Evolutionary conservation across 2,888 invertebrate genomes (phyloP).

Genomic region (Sipha maydis): DNA sequence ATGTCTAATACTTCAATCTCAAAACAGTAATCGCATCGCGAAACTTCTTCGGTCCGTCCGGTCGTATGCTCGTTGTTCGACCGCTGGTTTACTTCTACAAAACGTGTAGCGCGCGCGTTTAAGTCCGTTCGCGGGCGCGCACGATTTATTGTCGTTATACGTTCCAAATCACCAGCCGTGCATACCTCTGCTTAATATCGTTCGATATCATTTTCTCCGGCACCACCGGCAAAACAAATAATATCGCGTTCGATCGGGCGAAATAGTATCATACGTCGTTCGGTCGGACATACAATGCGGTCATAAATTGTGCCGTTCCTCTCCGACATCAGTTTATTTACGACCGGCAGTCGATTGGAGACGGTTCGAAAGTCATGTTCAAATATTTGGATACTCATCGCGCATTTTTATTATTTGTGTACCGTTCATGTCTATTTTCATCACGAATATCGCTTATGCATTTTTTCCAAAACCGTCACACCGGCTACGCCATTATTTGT

Average conservation of each 20-base stretch:
- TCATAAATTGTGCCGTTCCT: background rate
- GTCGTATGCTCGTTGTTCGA: too few species aligned
- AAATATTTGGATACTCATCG: slow-evolving; percentile 16
- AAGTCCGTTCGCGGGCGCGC: too few species aligned
- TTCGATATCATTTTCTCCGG: too few species aligned
- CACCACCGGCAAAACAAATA: background rate
- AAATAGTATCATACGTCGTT: background rate
- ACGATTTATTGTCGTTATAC: too few species aligned
- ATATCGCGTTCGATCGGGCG: too few species aligned
- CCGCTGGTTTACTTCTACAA: too few species aligned
- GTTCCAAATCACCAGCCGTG: too few species aligned
- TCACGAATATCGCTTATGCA: background rate
- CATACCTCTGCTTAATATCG: too few species aligned
- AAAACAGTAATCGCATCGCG: too few species aligned
- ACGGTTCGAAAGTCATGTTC: background rate
- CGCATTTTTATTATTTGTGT: background rate
- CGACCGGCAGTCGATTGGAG: background rate
- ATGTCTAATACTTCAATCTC: too few species aligned
- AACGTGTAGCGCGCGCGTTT: too few species aligned
- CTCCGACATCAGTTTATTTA: background rate
- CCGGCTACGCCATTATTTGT: background rate
- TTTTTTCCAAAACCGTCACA: background rate
- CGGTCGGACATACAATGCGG: background rate
- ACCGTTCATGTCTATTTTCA: background rate
- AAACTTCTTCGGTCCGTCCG: too few species aligned